Evolutionary conservation across 1,140 invertebrate genomes (phyloP), one percentile per base, ranked within the genome.

Genomic region (Tetranychus cinnabarinus): DNA sequence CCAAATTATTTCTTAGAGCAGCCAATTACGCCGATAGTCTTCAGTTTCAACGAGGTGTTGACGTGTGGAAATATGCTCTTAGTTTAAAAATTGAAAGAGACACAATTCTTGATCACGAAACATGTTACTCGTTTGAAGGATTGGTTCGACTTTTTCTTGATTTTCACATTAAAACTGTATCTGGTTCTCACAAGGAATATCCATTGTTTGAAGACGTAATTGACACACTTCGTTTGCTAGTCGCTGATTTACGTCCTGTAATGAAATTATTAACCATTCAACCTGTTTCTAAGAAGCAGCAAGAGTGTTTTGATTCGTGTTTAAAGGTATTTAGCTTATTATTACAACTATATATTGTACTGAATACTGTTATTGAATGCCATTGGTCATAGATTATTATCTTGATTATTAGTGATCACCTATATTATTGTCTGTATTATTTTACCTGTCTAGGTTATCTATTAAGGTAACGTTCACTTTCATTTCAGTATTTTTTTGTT

Each of bases 11-110:
- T 77, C 80, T 77, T 68, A 74, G 86, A 61, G 87, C 87, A 47
- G 88, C 87, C 4, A 80, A 85, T 0, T 90, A 88, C 73, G 86
- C 85, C 1, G 87, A 91, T 71, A 80, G 84, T 31, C 73, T 86
- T 62, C 79, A 84, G 63, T 85, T 86, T 72, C 84, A 88, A 68
- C 76, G 82, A 58, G 89, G 86, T 70, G 52, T 64, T 23, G 47
- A 60, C n/a, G 73, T 90, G 23, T 90, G 86, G 86, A 75, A 77
- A 62, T 80, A 85, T 71, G 82, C 83, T 37, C 73, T 90, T 23
- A 79, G 86, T 70, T 79, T 86, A 58, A 76, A 84, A 64, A 81
- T 88, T 37, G 23, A 80, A 66, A 86, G 82, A 72, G 84, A 84
- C 74, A 81, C 81, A 31, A 76, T 79, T 64, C 73, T 80, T 54